Evolutionary conservation across 2,113 vertebrate genomes (phyloP).

Genomic region (Syngnathus scovelli): DNA sequence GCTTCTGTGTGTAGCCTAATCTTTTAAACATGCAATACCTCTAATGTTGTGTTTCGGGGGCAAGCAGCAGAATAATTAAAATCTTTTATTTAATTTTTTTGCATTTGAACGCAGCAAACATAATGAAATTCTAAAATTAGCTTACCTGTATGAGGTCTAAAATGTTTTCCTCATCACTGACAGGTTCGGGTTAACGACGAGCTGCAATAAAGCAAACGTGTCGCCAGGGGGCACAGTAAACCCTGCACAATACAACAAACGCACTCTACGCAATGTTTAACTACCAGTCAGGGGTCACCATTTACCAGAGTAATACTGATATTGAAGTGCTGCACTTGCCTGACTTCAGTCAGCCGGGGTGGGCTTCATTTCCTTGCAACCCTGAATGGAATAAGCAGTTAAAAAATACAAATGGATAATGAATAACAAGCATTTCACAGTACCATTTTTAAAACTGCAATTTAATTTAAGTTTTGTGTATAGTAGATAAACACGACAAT

Average conservation of each 20-base stretch:
- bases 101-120: neutral
- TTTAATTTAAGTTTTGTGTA: neutral
- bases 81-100: neutral
- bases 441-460: neutral
- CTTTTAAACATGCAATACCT: conserved; percentile 53
- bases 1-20: conserved; percentile 50
- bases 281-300: neutral
- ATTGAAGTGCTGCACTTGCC: neutral
- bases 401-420: neutral
- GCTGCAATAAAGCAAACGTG: neutral
- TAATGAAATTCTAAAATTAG: neutral
- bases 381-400: neutral
- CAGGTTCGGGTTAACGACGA: neutral
- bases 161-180: neutral
- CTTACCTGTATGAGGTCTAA: neutral
- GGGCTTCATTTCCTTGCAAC: neutral
- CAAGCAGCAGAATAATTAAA: neutral
- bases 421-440: neutral
- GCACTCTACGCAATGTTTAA: neutral
- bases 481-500: neutral
- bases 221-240: conserved; percentile 16
- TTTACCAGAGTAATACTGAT: neutral
- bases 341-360: neutral
- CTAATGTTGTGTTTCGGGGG: conserved; percentile 7
- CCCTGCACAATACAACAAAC: neutral